Evolutionary conservation across 2,797 vertebrate species (phyloP).

Genomic region (Microctenopoma lineatum): DNA sequence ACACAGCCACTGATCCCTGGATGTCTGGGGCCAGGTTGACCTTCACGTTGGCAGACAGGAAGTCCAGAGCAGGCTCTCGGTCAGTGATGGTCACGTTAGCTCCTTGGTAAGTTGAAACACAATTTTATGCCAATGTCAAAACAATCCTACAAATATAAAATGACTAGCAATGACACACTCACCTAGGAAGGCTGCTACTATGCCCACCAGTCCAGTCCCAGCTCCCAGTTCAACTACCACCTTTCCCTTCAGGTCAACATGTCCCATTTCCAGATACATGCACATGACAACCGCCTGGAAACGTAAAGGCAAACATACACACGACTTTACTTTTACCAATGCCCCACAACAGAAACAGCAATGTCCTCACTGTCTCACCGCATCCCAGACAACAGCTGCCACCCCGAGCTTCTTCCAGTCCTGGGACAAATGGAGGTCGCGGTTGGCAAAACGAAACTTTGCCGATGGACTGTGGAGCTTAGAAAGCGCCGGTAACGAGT

Average conservation of each 20-base stretch:
- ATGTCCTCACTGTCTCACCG: constrained; percentile 78
- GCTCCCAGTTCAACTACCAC: constrained; percentile 92
- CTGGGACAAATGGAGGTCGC: constrained; percentile 85
- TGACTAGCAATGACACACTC: constrained; percentile 46
- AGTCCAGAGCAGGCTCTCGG: constrained; percentile 87
- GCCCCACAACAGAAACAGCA: too few species aligned
- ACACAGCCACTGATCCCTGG: constrained; percentile 80
- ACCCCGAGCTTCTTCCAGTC: constrained; percentile 93
- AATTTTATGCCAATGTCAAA: background rate
- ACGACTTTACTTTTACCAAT: too few species aligned
- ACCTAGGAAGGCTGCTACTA: constrained; percentile 93
- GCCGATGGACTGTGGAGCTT: constrained; percentile 88
- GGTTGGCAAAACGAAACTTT: constrained; percentile 87
- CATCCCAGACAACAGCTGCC: constrained; percentile 96
- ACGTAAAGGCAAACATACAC: background rate
- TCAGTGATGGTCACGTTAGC: constrained; percentile 93
- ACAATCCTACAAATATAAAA: background rate
- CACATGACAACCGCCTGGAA: constrained; percentile 92
- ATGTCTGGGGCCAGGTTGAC: constrained; percentile 86
- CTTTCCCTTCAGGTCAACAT: constrained; percentile 84
- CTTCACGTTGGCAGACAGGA: constrained; percentile 88
- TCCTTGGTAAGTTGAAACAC: constrained; percentile 74
- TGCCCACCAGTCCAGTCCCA: constrained; percentile 95
- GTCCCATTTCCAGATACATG: constrained; percentile 90
- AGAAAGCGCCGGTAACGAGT: constrained; percentile 76